phyloP scores from a whole-genome alignment of 1,140 invertebrate species.

The Radopholus similis region DNA sequence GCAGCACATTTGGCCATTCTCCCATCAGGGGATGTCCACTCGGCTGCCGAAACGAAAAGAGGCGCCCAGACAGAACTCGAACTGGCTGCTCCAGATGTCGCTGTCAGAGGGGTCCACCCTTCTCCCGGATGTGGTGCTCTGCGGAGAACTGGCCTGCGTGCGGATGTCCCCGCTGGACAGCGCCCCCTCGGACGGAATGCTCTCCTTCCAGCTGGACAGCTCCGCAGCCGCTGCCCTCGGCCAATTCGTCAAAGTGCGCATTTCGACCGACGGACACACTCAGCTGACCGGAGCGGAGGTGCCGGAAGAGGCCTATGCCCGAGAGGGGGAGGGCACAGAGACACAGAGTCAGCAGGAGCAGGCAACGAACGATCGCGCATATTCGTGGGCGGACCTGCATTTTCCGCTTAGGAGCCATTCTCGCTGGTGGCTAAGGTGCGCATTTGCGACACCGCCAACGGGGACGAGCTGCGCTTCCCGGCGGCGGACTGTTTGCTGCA shows the following conservation, averaged over 20 bases:
- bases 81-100: slow-evolving; percentile 34
- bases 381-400: no score
- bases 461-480: slow-evolving; percentile 45
- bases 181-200: slow-evolving; percentile 32
- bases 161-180: slow-evolving; percentile 26
- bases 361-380: no score
- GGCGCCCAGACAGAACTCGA: neutral
- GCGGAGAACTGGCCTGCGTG: slow-evolving; percentile 18
- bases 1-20: neutral
- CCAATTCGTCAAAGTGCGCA: neutral
- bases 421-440: slow-evolving; percentile 28
- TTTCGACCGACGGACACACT: neutral
- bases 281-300: neutral
- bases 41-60: slow-evolving; percentile 35
- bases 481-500: slow-evolving; percentile 28
- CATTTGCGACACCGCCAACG: slow-evolving; percentile 35
- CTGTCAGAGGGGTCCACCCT: slow-evolving; percentile 28
- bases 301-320: neutral
- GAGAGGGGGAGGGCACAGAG: neutral
- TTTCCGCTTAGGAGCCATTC: no score
- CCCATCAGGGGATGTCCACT: slow-evolving; percentile 35
- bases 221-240: neutral
- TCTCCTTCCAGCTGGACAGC: slow-evolving; percentile 29
- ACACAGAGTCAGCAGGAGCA: no score
- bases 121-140: slow-evolving; percentile 32